A percentile compares a stretch with the other conserved stretches of the same genome.
Evolutionary conservation across 1,140 invertebrate genomes (phyloP).

Genomic region (Nymphalis io): DNA sequence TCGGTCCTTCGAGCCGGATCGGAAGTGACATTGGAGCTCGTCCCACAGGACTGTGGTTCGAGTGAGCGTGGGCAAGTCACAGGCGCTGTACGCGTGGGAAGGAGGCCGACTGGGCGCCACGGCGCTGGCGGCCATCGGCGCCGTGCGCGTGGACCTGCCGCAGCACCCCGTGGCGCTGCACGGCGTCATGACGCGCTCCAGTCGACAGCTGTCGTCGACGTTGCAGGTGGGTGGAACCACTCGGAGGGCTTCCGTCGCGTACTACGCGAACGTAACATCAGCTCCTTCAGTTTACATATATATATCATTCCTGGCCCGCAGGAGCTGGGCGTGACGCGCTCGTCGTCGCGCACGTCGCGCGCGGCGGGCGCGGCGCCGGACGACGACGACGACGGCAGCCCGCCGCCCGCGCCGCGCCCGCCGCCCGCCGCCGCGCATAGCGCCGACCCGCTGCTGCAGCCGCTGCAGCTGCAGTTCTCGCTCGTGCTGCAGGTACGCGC

Average conservation of each 20-base stretch:
- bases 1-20: no score
- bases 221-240: constrained; percentile 66
- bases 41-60: constrained; percentile 92
- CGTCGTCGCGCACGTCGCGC: constrained; percentile 86
- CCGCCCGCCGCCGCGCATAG: constrained; percentile 34
- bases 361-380: constrained; percentile 28
- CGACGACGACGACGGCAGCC: constrained; percentile 43
- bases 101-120: constrained; percentile 90
- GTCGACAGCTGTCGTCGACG: constrained; percentile 95
- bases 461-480: constrained; percentile 92
- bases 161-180: constrained; percentile 98
- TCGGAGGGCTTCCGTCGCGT: not conserved
- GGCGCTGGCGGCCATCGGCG: constrained; percentile 92
- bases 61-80: constrained; percentile 95
- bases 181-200: constrained; percentile 97
- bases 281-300: not conserved
- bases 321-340: constrained; percentile 84
- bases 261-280: not conserved
- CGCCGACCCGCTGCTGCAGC: constrained; percentile 83
- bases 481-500: constrained; percentile 85
- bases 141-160: constrained; percentile 96
- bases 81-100: constrained; percentile 93
- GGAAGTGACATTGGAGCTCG: not conserved
- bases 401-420: constrained; percentile 44
- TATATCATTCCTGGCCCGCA: constrained; percentile 10